Evolutionary conservation across 2,888 invertebrate genomes (phyloP).

Genomic region (Sussaba pulchella): DNA sequence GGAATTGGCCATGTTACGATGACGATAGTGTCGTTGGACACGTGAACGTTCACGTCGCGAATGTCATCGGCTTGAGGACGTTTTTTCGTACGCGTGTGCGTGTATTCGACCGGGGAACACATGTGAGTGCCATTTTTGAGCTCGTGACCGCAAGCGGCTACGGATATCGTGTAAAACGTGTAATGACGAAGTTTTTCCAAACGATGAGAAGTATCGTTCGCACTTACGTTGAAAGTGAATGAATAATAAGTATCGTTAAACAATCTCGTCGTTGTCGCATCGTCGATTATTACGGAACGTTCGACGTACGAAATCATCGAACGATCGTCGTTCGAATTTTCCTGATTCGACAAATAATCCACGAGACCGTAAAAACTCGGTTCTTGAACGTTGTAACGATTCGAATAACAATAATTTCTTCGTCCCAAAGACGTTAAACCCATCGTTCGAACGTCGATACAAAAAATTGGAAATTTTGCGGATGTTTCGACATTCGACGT

Average conservation of each 20-base stretch:
- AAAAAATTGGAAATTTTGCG: conserved; percentile 75
- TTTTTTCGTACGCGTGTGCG: conserved; percentile 84
- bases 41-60: conserved; percentile 69
- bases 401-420: conserved; percentile 74
- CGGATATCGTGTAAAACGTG: conserved; percentile 86
- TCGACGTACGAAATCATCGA: conserved; percentile 14
- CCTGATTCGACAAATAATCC: conserved; percentile 48
- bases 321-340: too few relatives aligned
- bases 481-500: conserved; percentile 50
- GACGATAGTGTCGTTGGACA: conserved; percentile 78
- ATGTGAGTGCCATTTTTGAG: conserved; percentile 80
- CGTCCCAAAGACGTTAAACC: conserved; percentile 71
- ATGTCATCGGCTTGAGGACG: conserved; percentile 84
- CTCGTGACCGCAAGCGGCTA: conserved; percentile 86
- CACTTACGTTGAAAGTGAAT: conserved; percentile 73
- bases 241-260: conserved; percentile 68
- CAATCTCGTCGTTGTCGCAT: conserved; percentile 46
- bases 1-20: conserved; percentile 87
- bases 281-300: conserved; percentile 46
- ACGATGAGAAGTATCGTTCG: conserved; percentile 65
- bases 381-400: conserved; percentile 67
- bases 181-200: conserved; percentile 86
- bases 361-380: conserved; percentile 60
- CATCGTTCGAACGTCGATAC: conserved; percentile 73
- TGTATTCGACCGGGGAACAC: conserved; percentile 77